Evolutionary conservation across 2,888 invertebrate species (phyloP), one percentile per base, ranked within the genome.

Genomic region (Ophion slaviceki): DNA sequence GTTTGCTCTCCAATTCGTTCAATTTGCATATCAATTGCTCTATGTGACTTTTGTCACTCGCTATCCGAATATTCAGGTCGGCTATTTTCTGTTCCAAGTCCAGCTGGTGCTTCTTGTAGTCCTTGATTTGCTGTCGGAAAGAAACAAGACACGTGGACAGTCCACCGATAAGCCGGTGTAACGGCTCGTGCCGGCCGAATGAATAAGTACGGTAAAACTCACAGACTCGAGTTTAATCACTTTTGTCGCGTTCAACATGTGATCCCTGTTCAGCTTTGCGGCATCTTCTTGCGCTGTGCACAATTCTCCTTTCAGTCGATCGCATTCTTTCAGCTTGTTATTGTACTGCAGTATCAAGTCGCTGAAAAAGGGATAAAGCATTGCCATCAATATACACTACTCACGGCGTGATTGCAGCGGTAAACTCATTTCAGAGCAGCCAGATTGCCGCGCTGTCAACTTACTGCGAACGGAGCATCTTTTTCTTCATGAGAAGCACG

Each of bases 11-110:
- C 10, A 88, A 8, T 6, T 88, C 87, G 67, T 89, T 88, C 74
- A 92, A 84, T 86, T 91, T 93, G 80, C 86, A 91, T 53, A 82
- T 66, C 40, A 92, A 84, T 80, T 93, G 93, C 75, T 90, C 86
- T 32, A 92, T 84, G 59, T 89, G 88, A 17, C 90, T 86, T 59
- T 91, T 83, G 85, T 92, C 90, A 20, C 90, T 89, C 20, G 90
- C 90, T 47, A 89, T 82, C 78, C 88, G 87, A 76, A 86, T 66
- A 11, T 89, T 82, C 61, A 88, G 86, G 2, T 89, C 86, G 3
- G 86, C 76, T 66, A 87, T 57, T 76, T 85, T 85, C 0, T 74
- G 64, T 28, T 82, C 84, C 3, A 89, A 45, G 2, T 74, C 61
- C 20, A 88, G 78, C 62, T 86, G 71, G 2, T 77, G 80, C 45